phyloP scores from a whole-genome alignment of 2,797 vertebrate genomes.

The Parotocinclus haroldoi region DNA sequence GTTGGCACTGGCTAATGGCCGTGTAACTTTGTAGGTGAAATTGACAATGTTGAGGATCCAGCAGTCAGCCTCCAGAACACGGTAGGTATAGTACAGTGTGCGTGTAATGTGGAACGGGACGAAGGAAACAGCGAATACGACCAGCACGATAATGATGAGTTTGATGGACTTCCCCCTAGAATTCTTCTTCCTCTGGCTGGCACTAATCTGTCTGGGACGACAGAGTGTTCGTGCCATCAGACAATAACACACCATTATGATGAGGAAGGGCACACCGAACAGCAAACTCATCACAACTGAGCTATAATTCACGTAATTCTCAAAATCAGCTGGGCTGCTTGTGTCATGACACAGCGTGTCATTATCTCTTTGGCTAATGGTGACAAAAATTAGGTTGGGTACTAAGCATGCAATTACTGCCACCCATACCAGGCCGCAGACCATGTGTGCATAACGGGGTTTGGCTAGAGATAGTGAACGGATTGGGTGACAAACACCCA shows the following conservation, averaged over 20 bases:
- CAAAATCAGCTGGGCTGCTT: slow-evolving; percentile 77
- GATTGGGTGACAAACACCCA: slow-evolving; percentile 92
- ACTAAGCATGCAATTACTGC: slow-evolving; percentile 77
- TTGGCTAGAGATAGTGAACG: slow-evolving; percentile 71
- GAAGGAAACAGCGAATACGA: slow-evolving; percentile 86
- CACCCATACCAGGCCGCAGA: slow-evolving; percentile 77
- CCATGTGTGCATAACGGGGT: slow-evolving; percentile 73
- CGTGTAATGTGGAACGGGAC: slow-evolving; percentile 92
- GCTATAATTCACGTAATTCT: slow-evolving; percentile 83
- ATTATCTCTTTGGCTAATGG: slow-evolving; percentile 75
- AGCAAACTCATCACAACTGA: slow-evolving; percentile 83
- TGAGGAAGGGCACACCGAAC: slow-evolving; percentile 82
- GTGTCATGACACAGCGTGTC: slow-evolving; percentile 90
- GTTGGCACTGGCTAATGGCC: slow-evolving; percentile 88
- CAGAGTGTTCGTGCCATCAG: slow-evolving; percentile 81
- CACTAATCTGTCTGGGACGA: slow-evolving; percentile 61
- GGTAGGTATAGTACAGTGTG: slow-evolving; percentile 86
- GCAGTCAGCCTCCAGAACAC: slow-evolving; percentile 78
- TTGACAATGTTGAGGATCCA: slow-evolving; percentile 82
- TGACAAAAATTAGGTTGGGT: slow-evolving; percentile 89
- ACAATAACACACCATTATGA: slow-evolving; percentile 84
- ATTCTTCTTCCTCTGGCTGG: slow-evolving; percentile 40
- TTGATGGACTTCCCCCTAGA: slow-evolving; percentile 79
- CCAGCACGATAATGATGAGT: slow-evolving; percentile 82
- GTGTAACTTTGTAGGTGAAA: slow-evolving; percentile 90